Conservation (phyloP, 2,888 invertebrate genomes). For the Cyclophora albipunctata region DNA sequence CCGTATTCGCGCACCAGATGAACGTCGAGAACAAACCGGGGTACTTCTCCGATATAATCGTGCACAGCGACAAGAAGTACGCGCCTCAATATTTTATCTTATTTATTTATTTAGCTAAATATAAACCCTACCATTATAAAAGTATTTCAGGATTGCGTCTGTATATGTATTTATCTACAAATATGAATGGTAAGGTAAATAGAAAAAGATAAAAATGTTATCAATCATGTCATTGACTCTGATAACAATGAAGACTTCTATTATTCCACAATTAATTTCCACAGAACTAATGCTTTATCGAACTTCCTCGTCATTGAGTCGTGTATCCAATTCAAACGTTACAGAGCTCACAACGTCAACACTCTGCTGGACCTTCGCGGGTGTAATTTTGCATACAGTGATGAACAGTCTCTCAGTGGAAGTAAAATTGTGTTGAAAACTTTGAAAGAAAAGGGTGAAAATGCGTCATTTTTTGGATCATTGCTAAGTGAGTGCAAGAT, state of each 20-base stretch:
- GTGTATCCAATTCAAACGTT: constrained; percentile 13
- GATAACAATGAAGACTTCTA: constrained; percentile 33
- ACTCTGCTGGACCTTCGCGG: constrained; percentile 74
- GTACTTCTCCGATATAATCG: constrained; percentile 78
- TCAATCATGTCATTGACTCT: constrained; percentile 58
- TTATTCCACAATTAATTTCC: constrained; percentile 49
- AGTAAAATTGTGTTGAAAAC: constrained; percentile 71
- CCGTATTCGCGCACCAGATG: constrained; percentile 75
- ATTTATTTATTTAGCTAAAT: neutral
- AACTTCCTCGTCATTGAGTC: neutral
- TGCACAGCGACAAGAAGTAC: constrained; percentile 76
- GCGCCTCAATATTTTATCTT: constrained; percentile 8
- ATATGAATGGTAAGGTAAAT: constrained; percentile 24
- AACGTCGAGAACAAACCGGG: constrained; percentile 69
- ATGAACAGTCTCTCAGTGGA: constrained; percentile 72
- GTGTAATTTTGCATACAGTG: constrained; percentile 72
- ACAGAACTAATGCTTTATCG: constrained; percentile 32
- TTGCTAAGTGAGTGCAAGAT: constrained; percentile 53
- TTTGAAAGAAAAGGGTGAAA: constrained; percentile 73
- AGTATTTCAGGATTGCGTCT: no score
- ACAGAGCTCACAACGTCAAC: constrained; percentile 72
- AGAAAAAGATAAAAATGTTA: constrained; percentile 61
- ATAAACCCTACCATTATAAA: no score
- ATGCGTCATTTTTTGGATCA: constrained; percentile 77
- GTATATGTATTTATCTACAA: no score